Evolutionary conservation across 2,113 vertebrate genomes (phyloP).

Genomic region (Caloenas nicobarica): DNA sequence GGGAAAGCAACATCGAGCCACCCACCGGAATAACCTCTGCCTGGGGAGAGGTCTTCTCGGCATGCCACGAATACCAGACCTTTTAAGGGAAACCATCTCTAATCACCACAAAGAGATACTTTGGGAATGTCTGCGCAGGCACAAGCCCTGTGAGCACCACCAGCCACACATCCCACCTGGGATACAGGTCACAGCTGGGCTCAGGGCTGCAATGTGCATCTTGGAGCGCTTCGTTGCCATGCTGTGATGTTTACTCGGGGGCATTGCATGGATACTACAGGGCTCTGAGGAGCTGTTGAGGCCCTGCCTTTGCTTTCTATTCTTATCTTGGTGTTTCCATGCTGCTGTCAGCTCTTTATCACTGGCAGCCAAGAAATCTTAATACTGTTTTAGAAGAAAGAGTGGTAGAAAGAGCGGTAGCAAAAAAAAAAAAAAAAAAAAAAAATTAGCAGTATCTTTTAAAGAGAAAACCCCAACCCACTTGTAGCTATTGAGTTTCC

Average conservation of each 20-base stretch:
- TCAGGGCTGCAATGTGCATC: rapidly evolving
- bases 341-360: neutral
- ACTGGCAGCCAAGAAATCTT: neutral
- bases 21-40: neutral
- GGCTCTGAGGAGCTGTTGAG: neutral
- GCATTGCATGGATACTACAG: neutral
- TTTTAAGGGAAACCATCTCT: slow-evolving; percentile 51
- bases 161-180: rapidly evolving
- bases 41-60: slow-evolving; percentile 5
- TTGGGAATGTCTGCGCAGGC: neutral
- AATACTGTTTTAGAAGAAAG: neutral
- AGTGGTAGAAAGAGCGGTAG: neutral
- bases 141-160: neutral
- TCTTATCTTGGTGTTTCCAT: slow-evolving; percentile 6
- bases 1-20: neutral
- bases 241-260: neutral
- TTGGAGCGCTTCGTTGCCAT: neutral
- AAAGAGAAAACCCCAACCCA: neutral
- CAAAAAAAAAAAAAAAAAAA: neutral
- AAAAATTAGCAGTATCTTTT: neutral
- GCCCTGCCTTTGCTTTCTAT: slow-evolving; percentile 24
- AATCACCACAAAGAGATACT: neutral
- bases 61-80: slow-evolving; percentile 35
- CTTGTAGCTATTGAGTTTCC: neutral
- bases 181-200: neutral